Percentiles rank a stretch among this genome's conserved stretches.
Conservation (phyloP, 2,797 vertebrate genomes). For the Falco novaeseelandiae region DNA sequence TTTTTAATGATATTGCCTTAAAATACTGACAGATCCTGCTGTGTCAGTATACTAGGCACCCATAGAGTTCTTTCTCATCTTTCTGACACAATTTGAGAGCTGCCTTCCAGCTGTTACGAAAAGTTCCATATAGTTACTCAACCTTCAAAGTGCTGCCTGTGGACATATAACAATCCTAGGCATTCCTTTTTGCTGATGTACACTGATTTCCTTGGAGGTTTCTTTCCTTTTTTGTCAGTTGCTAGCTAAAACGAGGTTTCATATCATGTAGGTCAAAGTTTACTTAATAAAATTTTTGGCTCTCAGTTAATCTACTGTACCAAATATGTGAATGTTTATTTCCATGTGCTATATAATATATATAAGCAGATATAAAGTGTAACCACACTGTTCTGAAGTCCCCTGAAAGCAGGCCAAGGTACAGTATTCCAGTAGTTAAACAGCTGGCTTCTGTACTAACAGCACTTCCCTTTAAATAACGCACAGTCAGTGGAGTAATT, state of each 20-base stretch:
- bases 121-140: constrained; percentile 6
- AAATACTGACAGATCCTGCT: not conserved
- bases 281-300: constrained; percentile 24
- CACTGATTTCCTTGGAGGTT: not conserved
- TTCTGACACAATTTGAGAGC: not conserved
- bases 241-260: constrained; percentile 21
- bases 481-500: constrained; percentile 60
- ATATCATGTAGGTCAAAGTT: constrained; percentile 16
- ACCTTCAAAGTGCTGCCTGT: constrained; percentile 15
- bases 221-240: constrained; percentile 28
- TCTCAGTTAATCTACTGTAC: constrained; percentile 2
- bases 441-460: constrained; percentile 64
- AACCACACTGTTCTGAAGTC: not conserved
- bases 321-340: not conserved
- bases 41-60: not conserved
- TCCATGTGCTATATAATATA: not conserved
- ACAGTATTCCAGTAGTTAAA: constrained; percentile 60
- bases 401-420: constrained; percentile 48
- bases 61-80: not conserved
- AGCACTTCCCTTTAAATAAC: constrained; percentile 66
- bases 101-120: not conserved
- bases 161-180: not conserved
- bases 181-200: constrained; percentile 46
- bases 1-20: not conserved
- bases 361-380: not conserved